Percentiles rank a stretch among this genome's conserved stretches.
These are phyloP conservation scores for Amphipoea lucens DNA, from an alignment of 2,888 invertebrate species.

Conservation along the genomic window DNA sequence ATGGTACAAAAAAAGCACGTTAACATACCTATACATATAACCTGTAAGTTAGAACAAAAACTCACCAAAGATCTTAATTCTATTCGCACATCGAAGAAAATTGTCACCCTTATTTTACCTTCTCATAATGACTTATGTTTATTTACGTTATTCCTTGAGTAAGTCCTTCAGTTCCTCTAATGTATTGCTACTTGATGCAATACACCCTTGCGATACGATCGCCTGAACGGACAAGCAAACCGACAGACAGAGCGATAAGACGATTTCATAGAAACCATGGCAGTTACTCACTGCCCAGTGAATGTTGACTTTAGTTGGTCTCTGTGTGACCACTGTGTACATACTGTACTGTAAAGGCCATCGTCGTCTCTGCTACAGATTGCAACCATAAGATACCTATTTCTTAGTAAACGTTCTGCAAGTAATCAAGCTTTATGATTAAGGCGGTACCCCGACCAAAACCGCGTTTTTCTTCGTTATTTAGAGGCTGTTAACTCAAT, in stretches of 20 bases:
- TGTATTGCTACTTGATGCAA: slow-evolving; percentile 7
- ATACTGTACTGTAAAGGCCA: neutral
- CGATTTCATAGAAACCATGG: neutral
- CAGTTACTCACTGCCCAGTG: neutral
- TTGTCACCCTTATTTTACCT: neutral
- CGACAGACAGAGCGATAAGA: neutral
- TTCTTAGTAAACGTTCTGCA: neutral
- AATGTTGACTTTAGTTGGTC: neutral
- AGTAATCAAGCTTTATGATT: neutral
- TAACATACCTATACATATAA: too few relatives aligned
- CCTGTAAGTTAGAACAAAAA: neutral
- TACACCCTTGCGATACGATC: neutral
- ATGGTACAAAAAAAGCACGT: too few relatives aligned
- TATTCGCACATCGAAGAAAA: neutral
- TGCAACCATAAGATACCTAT: neutral
- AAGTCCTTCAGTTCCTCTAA: neutral
- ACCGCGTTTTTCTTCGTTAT: too few relatives aligned
- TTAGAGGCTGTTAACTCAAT: too few relatives aligned
- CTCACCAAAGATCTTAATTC: neutral
- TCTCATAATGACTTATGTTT: neutral
- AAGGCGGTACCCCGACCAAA: too few relatives aligned
- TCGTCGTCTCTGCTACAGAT: neutral
- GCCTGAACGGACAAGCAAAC: slow-evolving; percentile 2
- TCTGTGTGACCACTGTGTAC: slow-evolving; percentile 15
- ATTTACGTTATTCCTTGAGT: neutral